Conservation (phyloP, 2,797 vertebrate genomes). For the Rhynchonycteris naso region DNA sequence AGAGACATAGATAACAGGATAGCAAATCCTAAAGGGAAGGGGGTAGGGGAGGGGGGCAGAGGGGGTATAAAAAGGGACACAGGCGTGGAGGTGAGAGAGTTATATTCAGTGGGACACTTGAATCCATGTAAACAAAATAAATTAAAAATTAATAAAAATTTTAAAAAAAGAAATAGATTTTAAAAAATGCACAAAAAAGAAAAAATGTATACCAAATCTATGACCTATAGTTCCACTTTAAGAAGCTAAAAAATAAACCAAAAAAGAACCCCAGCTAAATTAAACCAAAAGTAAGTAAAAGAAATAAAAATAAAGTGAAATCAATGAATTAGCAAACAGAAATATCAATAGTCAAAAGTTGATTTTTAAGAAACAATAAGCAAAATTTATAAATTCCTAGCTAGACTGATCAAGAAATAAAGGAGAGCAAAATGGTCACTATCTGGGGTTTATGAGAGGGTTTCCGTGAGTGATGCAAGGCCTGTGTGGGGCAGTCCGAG, state of each 20-base stretch:
- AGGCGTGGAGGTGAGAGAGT: too few species aligned
- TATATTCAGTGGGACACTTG: too few species aligned
- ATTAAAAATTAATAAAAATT: too few species aligned
- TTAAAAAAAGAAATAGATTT: too few species aligned
- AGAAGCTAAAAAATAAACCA: neutral
- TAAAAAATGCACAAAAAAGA: neutral
- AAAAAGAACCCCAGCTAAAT: neutral
- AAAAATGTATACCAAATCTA: neutral
- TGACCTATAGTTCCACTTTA: neutral
- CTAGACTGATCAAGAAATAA: neutral
- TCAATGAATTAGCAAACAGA: conserved; percentile 18
- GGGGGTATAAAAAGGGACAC: too few species aligned
- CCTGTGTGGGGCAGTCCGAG: neutral
- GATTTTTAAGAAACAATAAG: conserved; percentile 19
- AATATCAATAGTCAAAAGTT: conserved; percentile 41
- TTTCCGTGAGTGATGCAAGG: neutral
- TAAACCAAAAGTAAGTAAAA: conserved; percentile 29
- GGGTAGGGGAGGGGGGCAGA: too few species aligned
- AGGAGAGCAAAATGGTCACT: neutral
- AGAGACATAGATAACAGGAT: too few species aligned
- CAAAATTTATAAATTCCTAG: conserved; percentile 22
- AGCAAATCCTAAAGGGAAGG: too few species aligned
- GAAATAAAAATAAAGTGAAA: conserved; percentile 23
- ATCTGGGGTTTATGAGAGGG: neutral
- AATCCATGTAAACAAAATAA: too few species aligned